These are phyloP conservation scores for Malurus cyaneus DNA, from an alignment of 2,113 vertebrate genomes.

Conservation along the genomic window DNA sequence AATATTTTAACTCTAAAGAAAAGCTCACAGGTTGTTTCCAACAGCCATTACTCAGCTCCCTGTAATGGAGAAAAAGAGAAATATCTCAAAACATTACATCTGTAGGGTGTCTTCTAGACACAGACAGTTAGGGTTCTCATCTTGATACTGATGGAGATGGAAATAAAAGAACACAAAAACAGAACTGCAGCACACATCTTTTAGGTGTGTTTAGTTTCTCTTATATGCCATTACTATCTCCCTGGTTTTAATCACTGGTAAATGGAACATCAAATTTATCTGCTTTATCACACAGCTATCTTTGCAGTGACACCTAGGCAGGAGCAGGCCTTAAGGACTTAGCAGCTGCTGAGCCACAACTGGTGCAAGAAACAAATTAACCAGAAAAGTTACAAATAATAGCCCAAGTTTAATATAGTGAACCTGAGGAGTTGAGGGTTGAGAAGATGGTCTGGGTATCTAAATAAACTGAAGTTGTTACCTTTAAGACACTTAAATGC, in stretches of 20 bases:
- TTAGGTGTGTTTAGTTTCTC: neutral
- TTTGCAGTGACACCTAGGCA: neutral
- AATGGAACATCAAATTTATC: neutral
- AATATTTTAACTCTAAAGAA: neutral
- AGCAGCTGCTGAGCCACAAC: neutral
- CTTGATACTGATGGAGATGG: neutral
- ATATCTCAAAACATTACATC: neutral
- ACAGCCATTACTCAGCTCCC: neutral
- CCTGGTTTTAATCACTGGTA: neutral
- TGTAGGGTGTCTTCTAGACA: neutral
- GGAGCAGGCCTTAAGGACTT: neutral
- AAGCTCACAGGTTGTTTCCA: neutral
- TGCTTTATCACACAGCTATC: neutral
- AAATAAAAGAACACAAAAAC: neutral
- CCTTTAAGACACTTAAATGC: too few relatives aligned
- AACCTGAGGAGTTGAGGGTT: too few relatives aligned
- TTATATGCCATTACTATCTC: neutral
- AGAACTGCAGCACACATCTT: neutral
- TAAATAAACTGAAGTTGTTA: neutral
- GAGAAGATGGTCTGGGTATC: neutral
- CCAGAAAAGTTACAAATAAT: neutral
- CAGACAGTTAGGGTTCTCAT: neutral
- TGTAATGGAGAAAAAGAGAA: neutral
- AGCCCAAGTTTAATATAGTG: neutral
- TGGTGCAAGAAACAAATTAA: neutral